Evolutionary conservation across 2,113 vertebrate genomes (phyloP).

Genomic region (Zootoca vivipara): DNA sequence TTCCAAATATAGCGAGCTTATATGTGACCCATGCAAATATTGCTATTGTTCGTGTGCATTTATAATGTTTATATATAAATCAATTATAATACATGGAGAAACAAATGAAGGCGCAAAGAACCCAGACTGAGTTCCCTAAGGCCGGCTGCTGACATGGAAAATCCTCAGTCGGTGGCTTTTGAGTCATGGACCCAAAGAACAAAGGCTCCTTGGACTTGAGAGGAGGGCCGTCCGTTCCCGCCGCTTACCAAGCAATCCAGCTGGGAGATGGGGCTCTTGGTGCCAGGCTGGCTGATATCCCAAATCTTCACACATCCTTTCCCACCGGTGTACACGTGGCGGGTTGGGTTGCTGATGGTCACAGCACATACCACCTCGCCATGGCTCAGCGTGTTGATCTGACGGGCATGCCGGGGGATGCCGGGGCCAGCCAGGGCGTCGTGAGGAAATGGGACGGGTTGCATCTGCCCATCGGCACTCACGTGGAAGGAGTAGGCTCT

Average conservation of each 20-base stretch:
- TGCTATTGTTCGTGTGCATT: too few relatives aligned
- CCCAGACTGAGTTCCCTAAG: neutral
- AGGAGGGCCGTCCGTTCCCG: neutral
- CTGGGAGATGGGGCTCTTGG: conserved; percentile 97
- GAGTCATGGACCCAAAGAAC: neutral
- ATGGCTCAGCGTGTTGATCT: conserved; percentile 95
- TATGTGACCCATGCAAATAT: too few relatives aligned
- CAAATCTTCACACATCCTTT: conserved; percentile 98
- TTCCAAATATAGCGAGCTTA: too few relatives aligned
- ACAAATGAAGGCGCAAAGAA: neutral
- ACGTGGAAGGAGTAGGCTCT: conserved; percentile 97
- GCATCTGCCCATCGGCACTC: conserved; percentile 96
- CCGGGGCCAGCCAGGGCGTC: conserved; percentile 93
- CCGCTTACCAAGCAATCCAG: conserved; percentile 92
- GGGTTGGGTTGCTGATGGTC: conserved; percentile 96
- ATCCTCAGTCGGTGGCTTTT: too few relatives aligned
- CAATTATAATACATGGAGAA: neutral
- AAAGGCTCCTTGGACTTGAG: neutral
- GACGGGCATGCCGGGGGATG: conserved; percentile 93
- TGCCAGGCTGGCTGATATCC: conserved; percentile 97
- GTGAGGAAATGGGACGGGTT: conserved; percentile 95
- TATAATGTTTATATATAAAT: too few relatives aligned
- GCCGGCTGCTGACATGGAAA: too few relatives aligned
- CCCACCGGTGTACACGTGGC: conserved; percentile 95
- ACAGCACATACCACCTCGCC: conserved; percentile 96